These are phyloP conservation scores for Lucilia sericata DNA, from an alignment of 1,140 invertebrate genomes.

Conservation along the genomic window DNA sequence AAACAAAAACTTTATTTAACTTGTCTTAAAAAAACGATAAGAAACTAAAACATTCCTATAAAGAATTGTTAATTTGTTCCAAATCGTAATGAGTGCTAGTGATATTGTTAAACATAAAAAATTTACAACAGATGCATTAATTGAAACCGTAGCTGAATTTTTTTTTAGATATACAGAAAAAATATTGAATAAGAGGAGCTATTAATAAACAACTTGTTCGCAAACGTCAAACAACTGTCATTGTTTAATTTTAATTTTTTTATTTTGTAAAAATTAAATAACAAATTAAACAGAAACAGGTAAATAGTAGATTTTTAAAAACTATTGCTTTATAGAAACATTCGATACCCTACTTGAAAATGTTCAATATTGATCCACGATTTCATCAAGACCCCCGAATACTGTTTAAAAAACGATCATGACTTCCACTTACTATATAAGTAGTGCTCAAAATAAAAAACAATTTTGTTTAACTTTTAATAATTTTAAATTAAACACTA, in stretches of 20 bases:
- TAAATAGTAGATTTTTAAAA: background rate
- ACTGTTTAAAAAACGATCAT: too few relatives aligned
- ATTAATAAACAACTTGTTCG: slow-evolving; percentile 19
- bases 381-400: too few relatives aligned
- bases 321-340: too few relatives aligned
- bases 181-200: background rate
- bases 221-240: slow-evolving; percentile 41
- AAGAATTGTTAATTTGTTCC: background rate
- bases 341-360: too few relatives aligned
- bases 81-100: background rate
- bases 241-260: background rate
- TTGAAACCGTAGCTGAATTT: background rate
- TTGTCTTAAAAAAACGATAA: background rate
- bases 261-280: background rate
- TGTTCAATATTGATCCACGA: too few relatives aligned
- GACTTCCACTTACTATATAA: too few relatives aligned
- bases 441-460: background rate
- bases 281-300: background rate
- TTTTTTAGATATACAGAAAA: background rate
- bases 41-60: background rate
- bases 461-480: background rate
- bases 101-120: background rate
- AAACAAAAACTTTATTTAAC: background rate
- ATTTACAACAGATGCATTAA: background rate
- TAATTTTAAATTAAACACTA: background rate